Conservation (phyloP, 1,140 invertebrate species). For the Geopemphigus sp. region DNA sequence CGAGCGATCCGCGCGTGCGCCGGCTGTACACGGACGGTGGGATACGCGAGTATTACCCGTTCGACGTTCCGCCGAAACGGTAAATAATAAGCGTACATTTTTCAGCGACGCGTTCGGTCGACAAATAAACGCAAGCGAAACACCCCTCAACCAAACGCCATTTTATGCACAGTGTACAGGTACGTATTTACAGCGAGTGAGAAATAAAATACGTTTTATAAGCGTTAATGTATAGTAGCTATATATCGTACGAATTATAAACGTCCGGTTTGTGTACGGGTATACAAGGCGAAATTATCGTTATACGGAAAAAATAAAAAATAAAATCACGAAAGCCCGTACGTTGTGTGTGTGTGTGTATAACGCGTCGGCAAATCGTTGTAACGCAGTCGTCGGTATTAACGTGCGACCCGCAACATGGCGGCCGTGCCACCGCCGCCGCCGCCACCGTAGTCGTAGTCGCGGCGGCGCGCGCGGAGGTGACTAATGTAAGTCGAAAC, state of each 20-base stretch:
- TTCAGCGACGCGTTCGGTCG: not conserved
- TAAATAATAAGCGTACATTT: too few species aligned
- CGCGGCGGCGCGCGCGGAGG: too few species aligned
- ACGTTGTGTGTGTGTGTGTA: not conserved
- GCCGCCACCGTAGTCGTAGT: too few species aligned
- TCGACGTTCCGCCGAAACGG: too few species aligned
- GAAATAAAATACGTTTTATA: not conserved
- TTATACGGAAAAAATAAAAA: not conserved
- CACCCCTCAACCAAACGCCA: slow-evolving; percentile 44
- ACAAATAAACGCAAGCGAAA: slow-evolving; percentile 21
- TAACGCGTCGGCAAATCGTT: slow-evolving; percentile 25
- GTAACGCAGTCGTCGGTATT: not conserved
- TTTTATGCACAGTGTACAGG: not conserved
- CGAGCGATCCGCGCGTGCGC: too few species aligned
- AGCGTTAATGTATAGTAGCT: too few species aligned
- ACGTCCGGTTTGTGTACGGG: too few species aligned
- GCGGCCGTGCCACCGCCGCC: not conserved
- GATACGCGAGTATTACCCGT: too few species aligned
- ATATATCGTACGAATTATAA: too few species aligned
- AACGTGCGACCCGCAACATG: slow-evolving; percentile 21
- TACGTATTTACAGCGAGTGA: not conserved
- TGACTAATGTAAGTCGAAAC: not conserved
- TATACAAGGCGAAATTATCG: too few species aligned
- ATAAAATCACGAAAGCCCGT: not conserved
- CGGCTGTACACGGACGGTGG: too few species aligned